A percentile compares a stretch with the other conserved stretches of the same genome.
phyloP scores from a whole-genome alignment of 2,113 vertebrate species.

The Xenopus laevis region DNA sequence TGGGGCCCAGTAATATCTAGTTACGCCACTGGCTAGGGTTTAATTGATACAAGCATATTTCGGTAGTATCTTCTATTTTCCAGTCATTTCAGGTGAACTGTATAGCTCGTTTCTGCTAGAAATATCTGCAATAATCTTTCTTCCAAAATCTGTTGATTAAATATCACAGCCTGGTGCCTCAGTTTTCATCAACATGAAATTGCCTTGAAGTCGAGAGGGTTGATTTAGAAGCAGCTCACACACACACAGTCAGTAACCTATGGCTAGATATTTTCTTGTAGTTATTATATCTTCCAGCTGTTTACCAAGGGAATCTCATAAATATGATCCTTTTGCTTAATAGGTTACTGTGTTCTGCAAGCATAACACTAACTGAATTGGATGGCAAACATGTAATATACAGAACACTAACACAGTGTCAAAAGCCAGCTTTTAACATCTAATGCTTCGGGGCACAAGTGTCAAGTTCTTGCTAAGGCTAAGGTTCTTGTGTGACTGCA shows the following conservation, averaged over 20 bases:
- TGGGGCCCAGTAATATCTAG: too few relatives aligned
- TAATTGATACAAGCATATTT: background rate
- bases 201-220: conserved; percentile 11
- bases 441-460: conserved; percentile 4
- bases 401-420: conserved; percentile 2
- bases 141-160: conserved; percentile 28
- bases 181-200: background rate
- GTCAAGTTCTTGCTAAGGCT: background rate
- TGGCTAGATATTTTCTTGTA: conserved; percentile 13
- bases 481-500: background rate
- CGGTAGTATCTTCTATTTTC: background rate
- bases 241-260: conserved; percentile 5
- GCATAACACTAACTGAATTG: conserved; percentile 11
- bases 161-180: conserved; percentile 36
- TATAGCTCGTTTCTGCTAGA: background rate
- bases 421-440: conserved; percentile 9
- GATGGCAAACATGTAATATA: conserved; percentile 23
- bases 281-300: conserved; percentile 19
- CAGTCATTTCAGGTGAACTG: background rate
- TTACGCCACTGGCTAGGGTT: too few relatives aligned
- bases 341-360: background rate
- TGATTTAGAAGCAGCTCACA: conserved; percentile 17
- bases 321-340: conserved; percentile 27
- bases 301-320: conserved; percentile 32
- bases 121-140: conserved; percentile 11